Base-by-base conservation (phyloP, 1,140 invertebrate species). In the Nymphalis io region DNA sequence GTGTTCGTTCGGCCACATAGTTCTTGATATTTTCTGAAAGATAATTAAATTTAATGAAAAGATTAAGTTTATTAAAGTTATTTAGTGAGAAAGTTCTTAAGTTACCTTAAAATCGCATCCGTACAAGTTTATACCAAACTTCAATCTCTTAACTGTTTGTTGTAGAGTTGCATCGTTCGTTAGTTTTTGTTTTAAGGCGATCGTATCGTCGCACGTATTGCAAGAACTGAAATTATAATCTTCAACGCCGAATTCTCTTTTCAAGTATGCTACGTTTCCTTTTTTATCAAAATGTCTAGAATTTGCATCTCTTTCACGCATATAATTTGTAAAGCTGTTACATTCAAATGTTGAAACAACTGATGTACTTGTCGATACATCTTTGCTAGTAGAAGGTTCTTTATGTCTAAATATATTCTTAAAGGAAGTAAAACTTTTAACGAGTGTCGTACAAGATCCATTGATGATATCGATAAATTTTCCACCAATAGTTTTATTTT, bases 31-130 rank as follows among this genome's bases (percentile, higher is more conserved):
- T 84, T 83, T 88, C 89, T 91, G 83, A 27, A 89, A 89, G 40
- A 65, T 72, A 55, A 40, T 53, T 15, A n/a, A 21, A 20, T 46
- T 13, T 15, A 53, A 33, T 48, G 8, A 33, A 13, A 38, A 27
- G 33, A 10, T 38, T 42, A 0, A 13, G 15, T 3, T 16, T 16
- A 48, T 48, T n/a, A 48, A 3, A 46, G 15, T n/a, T 16, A 2
- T 2, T 46, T 12, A 16, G 5, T 0, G 0, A n/a, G 15, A n/a
- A 3, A 4, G n/a, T 55, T 64, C 40, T 46, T 38, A 38, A 23
- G 18, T 60, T 69, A 88, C 89, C 87, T 90, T 90, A 69, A 92
- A 92, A 73, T 92, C 82, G 60, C 91, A 92, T 18, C 89, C 91
- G 46, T 90, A 92, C 38, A 92, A 60, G 61, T 90, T 87, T 16